Conservation (phyloP, 2,888 invertebrate genomes). For the Byasa hedistus region DNA sequence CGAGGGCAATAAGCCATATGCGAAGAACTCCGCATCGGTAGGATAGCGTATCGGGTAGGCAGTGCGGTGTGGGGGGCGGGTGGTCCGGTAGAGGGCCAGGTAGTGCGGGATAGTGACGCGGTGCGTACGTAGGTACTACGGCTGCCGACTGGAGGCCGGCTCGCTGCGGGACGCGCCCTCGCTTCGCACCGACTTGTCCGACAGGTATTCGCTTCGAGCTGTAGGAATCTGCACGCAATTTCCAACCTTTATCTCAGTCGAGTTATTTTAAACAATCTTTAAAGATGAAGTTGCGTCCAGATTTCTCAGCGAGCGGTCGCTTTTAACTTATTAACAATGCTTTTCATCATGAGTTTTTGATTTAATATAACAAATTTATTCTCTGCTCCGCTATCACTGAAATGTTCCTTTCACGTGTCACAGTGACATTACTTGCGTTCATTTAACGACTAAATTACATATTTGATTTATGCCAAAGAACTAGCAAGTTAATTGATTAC, state of each 20-base stretch:
- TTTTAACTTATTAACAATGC: constrained; percentile 4
- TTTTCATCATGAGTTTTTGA: no score
- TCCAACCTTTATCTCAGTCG: neutral
- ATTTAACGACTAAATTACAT: no score
- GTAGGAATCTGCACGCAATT: constrained; percentile 17
- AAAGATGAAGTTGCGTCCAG: constrained; percentile 3
- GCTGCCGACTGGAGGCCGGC: constrained; percentile 41
- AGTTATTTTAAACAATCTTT: no score
- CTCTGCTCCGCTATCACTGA: no score
- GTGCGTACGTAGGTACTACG: constrained; percentile 36
- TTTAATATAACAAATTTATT: no score
- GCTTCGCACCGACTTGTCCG: constrained; percentile 65
- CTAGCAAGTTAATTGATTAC: no score
- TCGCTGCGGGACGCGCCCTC: constrained; percentile 60
- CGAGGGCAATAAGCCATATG: no score
- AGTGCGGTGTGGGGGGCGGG: neutral
- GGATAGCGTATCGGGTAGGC: neutral
- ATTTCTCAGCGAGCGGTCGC: neutral
- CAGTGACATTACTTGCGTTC: no score
- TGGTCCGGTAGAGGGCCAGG: constrained; percentile 9
- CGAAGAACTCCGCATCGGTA: no score
- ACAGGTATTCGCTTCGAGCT: constrained; percentile 53
- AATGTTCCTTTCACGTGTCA: no score
- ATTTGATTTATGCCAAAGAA: no score
- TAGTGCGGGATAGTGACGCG: constrained; percentile 25